phyloP scores from a whole-genome alignment of 2,797 vertebrate species.

The Poeciliopsis gracilis region DNA sequence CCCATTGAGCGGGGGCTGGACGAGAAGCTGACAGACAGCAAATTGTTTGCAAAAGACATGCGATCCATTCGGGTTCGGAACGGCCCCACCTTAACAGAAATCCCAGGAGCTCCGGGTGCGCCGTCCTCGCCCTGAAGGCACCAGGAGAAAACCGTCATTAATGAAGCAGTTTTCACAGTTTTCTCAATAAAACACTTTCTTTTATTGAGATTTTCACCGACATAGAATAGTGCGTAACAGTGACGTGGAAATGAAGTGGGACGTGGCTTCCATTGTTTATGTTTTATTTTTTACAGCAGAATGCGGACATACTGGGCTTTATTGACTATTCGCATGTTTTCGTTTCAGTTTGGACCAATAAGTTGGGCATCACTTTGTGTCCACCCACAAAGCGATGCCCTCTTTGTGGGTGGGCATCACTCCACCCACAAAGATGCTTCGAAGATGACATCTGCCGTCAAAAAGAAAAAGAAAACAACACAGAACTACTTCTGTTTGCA shows the following conservation, averaged over 20 bases:
- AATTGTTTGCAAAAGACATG: background rate
- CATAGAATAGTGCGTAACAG: background rate
- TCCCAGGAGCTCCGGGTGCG: constrained; percentile 71
- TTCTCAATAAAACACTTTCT: too few species aligned
- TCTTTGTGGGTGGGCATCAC: too few species aligned
- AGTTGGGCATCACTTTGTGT: too few species aligned
- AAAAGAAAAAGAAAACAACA: too few species aligned
- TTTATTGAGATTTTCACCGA: background rate
- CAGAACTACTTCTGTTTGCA: background rate
- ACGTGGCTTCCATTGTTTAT: background rate
- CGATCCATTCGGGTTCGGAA: background rate
- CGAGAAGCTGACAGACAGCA: background rate
- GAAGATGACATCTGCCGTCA: too few species aligned
- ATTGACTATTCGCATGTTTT: too few species aligned
- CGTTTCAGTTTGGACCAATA: too few species aligned
- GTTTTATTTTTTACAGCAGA: background rate
- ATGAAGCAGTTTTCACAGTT: too few species aligned
- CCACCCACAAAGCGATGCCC: too few species aligned
- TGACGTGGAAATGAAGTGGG: background rate
- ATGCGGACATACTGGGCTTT: too few species aligned
- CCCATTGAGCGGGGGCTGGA: background rate
- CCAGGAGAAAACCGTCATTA: constrained; percentile 9
- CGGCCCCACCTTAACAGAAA: constrained; percentile 76
- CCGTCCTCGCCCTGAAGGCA: constrained; percentile 78
- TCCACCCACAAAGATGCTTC: too few species aligned